phyloP scores from a whole-genome alignment of 1,140 invertebrate species.

The Calosoma granatense region DNA sequence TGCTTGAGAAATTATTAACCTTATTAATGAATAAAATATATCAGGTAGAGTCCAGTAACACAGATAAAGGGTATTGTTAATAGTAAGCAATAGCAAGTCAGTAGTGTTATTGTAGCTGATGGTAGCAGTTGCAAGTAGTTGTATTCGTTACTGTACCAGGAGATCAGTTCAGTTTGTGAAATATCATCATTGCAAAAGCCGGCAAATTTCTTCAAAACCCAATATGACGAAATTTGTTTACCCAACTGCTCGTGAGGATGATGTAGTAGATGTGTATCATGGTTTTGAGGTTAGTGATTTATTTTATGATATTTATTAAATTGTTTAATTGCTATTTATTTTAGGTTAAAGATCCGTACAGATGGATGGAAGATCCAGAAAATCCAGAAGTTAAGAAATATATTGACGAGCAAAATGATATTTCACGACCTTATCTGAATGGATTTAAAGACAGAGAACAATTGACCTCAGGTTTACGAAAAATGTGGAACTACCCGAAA shows the following conservation, averaged over 20 bases:
- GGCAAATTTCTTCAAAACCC: no score
- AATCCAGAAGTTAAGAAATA: slow-evolving; percentile 83
- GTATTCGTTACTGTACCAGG: no score
- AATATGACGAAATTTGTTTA: slow-evolving; percentile 38
- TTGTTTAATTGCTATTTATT: slow-evolving; percentile 2
- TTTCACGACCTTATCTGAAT: slow-evolving; percentile 79
- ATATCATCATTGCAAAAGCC: no score
- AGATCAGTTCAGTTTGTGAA: no score
- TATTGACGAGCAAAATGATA: slow-evolving; percentile 83
- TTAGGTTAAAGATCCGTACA: slow-evolving; percentile 84
- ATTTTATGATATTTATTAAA: slow-evolving; percentile 2
- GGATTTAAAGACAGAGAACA: slow-evolving; percentile 59
- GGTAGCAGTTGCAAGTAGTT: no score
- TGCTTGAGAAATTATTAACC: no score
- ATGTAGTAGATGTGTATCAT: slow-evolving; percentile 72
- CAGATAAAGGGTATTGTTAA: no score
- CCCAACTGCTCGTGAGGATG: slow-evolving; percentile 67
- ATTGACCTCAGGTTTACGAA: slow-evolving; percentile 68
- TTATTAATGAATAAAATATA: no score
- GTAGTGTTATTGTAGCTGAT: no score
- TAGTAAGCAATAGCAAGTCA: no score
- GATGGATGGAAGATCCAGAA: slow-evolving; percentile 96
- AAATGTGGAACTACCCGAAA: slow-evolving; percentile 95
- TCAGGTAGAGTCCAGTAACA: no score
- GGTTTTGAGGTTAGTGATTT: slow-evolving; percentile 61